phyloP scores from a whole-genome alignment of 1,140 invertebrate species.

The Mylabris phalerata region DNA sequence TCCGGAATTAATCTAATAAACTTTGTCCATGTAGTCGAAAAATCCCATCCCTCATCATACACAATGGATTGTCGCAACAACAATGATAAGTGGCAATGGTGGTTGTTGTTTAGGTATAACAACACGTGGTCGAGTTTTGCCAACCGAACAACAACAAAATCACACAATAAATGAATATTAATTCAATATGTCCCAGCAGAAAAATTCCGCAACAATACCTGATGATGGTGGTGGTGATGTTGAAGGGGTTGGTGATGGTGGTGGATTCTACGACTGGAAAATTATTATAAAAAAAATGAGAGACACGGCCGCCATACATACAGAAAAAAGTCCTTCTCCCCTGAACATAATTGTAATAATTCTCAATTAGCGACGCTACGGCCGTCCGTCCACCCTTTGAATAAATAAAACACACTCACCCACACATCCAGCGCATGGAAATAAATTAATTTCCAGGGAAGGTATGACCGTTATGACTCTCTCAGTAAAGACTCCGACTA shows the following conservation, averaged over 20 bases:
- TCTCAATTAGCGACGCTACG: conserved; percentile 30
- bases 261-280: conserved; percentile 12
- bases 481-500: too few species aligned
- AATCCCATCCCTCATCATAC: conserved; percentile 16
- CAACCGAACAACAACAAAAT: conserved; percentile 19
- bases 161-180: conserved; percentile 36
- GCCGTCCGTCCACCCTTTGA: conserved; percentile 28
- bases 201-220: conserved; percentile 28
- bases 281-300: conserved; percentile 11
- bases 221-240: neutral
- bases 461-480: too few species aligned
- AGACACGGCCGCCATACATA: conserved; percentile 3
- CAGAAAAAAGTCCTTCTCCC: conserved; percentile 18
- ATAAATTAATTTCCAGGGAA: conserved; percentile 30
- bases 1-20: conserved; percentile 16
- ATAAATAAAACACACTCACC: conserved; percentile 34
- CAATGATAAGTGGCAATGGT: neutral
- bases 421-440: neutral
- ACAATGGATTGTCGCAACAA: neutral
- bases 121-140: conserved; percentile 9
- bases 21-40: conserved; percentile 8
- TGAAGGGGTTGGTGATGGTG: too few species aligned
- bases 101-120: neutral
- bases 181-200: conserved; percentile 36
- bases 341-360: conserved; percentile 31